A percentile compares a stretch with the other conserved stretches of the same genome.
Conservation (phyloP, 2,113 vertebrate genomes). For the Empidonax alnorum region DNA sequence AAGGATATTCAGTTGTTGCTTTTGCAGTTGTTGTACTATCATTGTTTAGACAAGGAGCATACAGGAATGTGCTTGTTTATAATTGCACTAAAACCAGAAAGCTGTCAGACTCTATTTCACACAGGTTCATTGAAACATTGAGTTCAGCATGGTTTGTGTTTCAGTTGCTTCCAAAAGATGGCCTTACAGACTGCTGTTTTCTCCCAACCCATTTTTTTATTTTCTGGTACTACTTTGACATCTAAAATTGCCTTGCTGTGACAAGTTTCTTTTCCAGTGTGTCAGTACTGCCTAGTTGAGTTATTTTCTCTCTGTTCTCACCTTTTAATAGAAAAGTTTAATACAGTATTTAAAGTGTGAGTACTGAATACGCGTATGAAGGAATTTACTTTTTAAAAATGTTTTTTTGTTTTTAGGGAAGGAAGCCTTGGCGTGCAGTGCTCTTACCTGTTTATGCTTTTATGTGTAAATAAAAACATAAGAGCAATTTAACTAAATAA, state of each 20-base stretch:
- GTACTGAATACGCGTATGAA: neutral
- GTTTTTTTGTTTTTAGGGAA: neutral
- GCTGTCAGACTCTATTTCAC: neutral
- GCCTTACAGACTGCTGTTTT: neutral
- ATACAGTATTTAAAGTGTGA: neutral
- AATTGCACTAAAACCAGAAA: neutral
- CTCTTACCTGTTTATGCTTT: neutral
- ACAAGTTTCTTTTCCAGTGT: neutral
- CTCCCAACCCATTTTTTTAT: neutral
- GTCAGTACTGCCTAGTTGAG: neutral
- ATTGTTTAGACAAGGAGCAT: neutral
- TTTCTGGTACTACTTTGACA: neutral
- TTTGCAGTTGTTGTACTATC: neutral
- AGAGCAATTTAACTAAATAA: neutral
- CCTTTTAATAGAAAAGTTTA: neutral
- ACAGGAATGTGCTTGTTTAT: neutral
- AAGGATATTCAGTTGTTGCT: neutral
- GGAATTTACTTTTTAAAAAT: neutral
- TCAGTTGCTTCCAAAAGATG: neutral
- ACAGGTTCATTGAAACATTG: neutral
- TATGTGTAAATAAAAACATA: neutral
- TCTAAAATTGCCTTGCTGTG: neutral
- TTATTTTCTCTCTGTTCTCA: neutral
- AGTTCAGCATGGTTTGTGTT: constrained; percentile 2
- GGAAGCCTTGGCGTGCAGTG: neutral